Base-by-base conservation (phyloP, 2,888 invertebrate genomes). In the Blomia tropicalis region DNA sequence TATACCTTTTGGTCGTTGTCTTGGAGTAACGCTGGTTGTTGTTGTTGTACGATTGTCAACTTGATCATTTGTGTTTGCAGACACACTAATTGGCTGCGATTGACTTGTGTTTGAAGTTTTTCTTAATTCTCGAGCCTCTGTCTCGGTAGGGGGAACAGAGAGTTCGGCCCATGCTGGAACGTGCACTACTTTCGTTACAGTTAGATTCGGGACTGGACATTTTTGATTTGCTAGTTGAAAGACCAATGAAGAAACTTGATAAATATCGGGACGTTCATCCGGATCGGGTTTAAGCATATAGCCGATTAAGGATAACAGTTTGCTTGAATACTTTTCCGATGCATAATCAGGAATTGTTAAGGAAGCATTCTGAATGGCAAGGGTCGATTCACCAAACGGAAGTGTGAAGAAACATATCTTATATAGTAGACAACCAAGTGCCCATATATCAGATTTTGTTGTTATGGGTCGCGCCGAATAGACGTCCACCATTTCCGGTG, bases 401-500 rank as follows among this genome's bases (percentile, higher is more conserved):
- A 89, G 77, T 41, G 83, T 79, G 74, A 90, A 90, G 76, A 84
- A 92, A 75, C 88, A 89, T 69, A 92, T 77, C 73, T 88, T 87
- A 74, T 87, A 90, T 58, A 90, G 77, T 70, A 90, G 77, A 76
- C 89, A 89, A 59, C 90, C 90, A 63, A 91, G 75, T 27, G 90
- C 89, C 89, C 89, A 89, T 73, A 89, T 85, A 77, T 89, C 89
- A 47, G 86, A 81, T 75, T 88, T 88, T 36, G 84, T 86, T 30
- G 86, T 85, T 67, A 92, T 87, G 56, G 82, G 77, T 74, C 83
- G 83, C 43, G 85, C 85, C 66, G 80, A 79, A 73, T 89, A 91
- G 71, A 92, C 79, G 75, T 92, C 89, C 36, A 92, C 82, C 91
- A 91, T 92, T 78, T 91, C 91, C 2, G 91, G 91, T 17, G 90